phyloP scores from a whole-genome alignment of 2,113 vertebrate genomes.

The Pipa parva region DNA sequence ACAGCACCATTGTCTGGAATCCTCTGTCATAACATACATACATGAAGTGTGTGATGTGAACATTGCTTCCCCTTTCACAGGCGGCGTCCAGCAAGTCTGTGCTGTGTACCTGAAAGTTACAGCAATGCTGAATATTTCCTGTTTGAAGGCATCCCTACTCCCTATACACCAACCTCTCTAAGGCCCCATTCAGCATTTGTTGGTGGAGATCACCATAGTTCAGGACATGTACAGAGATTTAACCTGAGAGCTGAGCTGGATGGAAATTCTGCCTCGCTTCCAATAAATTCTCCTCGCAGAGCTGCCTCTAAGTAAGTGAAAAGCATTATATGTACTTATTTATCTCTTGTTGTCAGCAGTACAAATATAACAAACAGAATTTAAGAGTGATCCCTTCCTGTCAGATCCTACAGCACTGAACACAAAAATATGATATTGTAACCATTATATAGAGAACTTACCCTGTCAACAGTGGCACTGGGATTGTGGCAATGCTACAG shows the following conservation, averaged over 20 bases:
- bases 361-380: too few species aligned
- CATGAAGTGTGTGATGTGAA: too few species aligned
- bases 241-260: background rate
- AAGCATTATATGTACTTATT: too few species aligned
- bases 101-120: conserved; percentile 61
- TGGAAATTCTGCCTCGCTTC: accelerated
- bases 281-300: background rate
- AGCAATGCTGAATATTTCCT: conserved; percentile 85
- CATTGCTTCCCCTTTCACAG: conserved; percentile 39
- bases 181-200: conserved; percentile 30
- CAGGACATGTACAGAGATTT: conserved; percentile 55
- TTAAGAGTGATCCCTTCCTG: too few species aligned
- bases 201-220: conserved; percentile 56
- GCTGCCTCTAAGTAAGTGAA: background rate
- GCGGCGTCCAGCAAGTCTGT: conserved; percentile 52
- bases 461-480: too few species aligned
- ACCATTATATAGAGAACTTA: too few species aligned
- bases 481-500: too few species aligned
- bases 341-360: too few species aligned
- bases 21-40: too few species aligned
- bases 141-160: conserved; percentile 69
- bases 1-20: too few species aligned
- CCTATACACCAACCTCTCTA: background rate
- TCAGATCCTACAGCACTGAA: too few species aligned
- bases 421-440: too few species aligned